These are phyloP conservation scores for Okamejei kenojei DNA, from an alignment of 2,797 vertebrate species.

Conservation along the genomic window DNA sequence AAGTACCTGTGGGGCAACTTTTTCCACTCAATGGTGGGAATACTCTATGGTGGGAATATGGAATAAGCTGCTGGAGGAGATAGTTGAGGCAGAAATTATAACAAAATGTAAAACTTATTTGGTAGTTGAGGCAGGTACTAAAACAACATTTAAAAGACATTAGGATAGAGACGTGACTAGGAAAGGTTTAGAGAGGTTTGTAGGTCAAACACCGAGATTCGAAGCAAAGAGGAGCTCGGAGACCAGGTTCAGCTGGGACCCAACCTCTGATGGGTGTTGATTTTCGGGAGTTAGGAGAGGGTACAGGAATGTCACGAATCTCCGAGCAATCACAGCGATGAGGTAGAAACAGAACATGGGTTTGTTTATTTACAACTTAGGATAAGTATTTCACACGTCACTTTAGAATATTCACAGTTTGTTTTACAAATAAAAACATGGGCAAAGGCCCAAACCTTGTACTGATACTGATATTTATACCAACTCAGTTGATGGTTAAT, in stretches of 20 bases:
- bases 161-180: no score
- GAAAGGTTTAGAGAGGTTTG: no score
- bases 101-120: no score
- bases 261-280: not conserved
- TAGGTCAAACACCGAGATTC: not conserved
- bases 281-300: not conserved
- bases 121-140: no score
- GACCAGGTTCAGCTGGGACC: no score
- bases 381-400: constrained; percentile 27
- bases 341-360: not conserved
- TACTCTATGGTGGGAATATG: no score
- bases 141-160: no score
- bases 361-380: constrained; percentile 21
- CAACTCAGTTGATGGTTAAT: not conserved
- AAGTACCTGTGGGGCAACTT: no score
- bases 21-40: no score
- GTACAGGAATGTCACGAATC: not conserved
- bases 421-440: not conserved
- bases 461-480: not conserved
- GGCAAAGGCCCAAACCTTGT: constrained; percentile 10
- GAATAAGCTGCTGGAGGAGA: no score
- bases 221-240: not conserved
- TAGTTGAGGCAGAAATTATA: no score
- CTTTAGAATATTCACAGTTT: constrained; percentile 19
- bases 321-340: not conserved